Evolutionary conservation across 1,140 invertebrate species (phyloP).

Genomic region (Piezodorus guildinii): DNA sequence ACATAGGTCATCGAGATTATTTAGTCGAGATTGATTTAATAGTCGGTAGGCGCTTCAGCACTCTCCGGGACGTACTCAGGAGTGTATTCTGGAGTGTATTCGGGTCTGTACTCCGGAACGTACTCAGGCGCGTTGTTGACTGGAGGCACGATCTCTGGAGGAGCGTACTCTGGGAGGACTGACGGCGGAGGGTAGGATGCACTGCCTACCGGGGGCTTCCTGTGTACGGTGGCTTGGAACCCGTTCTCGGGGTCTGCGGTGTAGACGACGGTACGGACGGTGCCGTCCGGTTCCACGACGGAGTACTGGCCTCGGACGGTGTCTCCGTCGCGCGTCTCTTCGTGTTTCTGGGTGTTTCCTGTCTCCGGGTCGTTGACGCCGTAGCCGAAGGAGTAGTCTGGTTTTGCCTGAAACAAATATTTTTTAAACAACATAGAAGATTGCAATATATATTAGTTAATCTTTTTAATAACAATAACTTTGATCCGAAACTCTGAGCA

Average conservation of each 20-base stretch:
- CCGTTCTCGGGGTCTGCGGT: constrained; percentile 30
- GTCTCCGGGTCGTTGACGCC: constrained; percentile 54
- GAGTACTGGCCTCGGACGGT: constrained; percentile 54
- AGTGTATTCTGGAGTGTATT: background rate
- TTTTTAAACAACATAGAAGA: too few species aligned
- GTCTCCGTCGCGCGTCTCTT: constrained; percentile 54
- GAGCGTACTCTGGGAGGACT: background rate
- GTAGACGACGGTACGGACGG: constrained; percentile 31
- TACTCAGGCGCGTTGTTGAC: background rate
- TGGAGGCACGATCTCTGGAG: background rate
- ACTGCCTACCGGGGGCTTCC: background rate
- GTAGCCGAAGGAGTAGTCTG: constrained; percentile 49
- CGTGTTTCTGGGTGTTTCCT: constrained; percentile 54
- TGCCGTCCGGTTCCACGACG: constrained; percentile 36
- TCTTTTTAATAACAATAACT: too few species aligned
- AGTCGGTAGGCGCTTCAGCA: too few species aligned
- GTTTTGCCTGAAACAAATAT: constrained; percentile 27
- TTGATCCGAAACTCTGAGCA: too few species aligned
- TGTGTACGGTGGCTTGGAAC: constrained; percentile 26
- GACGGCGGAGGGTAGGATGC: background rate
- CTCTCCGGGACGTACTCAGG: background rate
- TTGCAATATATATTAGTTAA: too few species aligned
- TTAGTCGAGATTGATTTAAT: too few species aligned
- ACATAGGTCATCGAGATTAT: too few species aligned
- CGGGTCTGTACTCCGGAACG: background rate